Conservation (phyloP, 2,797 vertebrate genomes). For the Coendou prehensilis region DNA sequence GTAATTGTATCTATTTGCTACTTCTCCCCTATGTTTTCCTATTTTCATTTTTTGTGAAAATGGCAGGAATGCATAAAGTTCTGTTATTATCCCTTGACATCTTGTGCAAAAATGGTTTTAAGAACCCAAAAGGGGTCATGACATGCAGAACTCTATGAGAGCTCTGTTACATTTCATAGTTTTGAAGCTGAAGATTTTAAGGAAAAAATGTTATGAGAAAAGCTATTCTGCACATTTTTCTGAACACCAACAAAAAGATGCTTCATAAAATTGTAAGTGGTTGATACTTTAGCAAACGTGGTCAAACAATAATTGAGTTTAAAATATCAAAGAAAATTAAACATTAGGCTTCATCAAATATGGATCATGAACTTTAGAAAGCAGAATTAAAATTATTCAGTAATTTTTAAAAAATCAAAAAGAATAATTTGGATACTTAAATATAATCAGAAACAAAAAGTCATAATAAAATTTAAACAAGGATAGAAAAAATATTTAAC, state of each 20-base stretch:
- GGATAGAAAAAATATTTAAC: not conserved
- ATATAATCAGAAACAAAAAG: not conserved
- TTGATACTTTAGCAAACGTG: conserved; percentile 10
- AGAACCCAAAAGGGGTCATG: not conserved
- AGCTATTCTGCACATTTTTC: not conserved
- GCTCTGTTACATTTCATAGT: not conserved
- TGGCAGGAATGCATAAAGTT: not conserved
- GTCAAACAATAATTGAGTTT: not conserved
- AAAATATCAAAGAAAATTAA: conserved; percentile 52
- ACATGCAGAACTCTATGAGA: conserved; percentile 19
- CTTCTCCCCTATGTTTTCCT: not conserved
- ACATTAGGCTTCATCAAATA: not conserved
- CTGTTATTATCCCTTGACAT: not conserved
- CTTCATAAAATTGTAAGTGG: not conserved
- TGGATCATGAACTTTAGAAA: conserved; percentile 20
- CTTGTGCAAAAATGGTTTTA: conserved; percentile 31
- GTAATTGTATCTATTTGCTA: not conserved
- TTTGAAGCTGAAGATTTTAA: conserved; percentile 27
- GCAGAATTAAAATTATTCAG: conserved; percentile 10
- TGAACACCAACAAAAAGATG: not conserved
- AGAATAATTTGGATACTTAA: not conserved
- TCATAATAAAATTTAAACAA: not conserved
- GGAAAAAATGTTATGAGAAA: conserved; percentile 34
- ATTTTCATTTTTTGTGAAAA: not conserved
- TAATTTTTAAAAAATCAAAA: not conserved